Evolutionary conservation across 2,797 vertebrate species (phyloP).

Genomic region (Micromesistius poutassou): DNA sequence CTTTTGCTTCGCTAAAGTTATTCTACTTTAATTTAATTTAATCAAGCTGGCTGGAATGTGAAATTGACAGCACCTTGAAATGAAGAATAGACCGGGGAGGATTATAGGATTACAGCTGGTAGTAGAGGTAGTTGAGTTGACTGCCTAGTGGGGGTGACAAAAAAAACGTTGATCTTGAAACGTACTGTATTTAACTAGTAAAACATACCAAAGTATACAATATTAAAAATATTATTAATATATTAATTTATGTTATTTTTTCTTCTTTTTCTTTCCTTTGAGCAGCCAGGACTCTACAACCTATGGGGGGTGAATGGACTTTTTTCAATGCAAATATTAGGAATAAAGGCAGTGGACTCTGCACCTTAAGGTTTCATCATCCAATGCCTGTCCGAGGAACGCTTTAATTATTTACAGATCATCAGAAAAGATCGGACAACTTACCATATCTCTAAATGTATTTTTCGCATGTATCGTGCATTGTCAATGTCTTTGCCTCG

Average conservation of each 20-base stretch:
- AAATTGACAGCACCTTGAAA: slow-evolving; percentile 39
- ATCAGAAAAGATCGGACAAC: not conserved
- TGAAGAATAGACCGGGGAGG: slow-evolving; percentile 37
- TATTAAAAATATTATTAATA: not conserved
- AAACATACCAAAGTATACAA: not conserved
- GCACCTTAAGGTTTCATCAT: slow-evolving; percentile 37
- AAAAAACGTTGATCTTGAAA: not conserved
- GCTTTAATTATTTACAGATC: not conserved
- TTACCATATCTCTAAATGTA: not conserved
- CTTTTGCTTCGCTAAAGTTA: not conserved
- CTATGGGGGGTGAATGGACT: slow-evolving; percentile 27
- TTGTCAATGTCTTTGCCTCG: not conserved
- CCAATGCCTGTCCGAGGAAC: not conserved
- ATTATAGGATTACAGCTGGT: slow-evolving; percentile 56
- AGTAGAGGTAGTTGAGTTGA: slow-evolving; percentile 8
- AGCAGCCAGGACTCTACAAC: slow-evolving; percentile 44
- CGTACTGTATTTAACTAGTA: not conserved
- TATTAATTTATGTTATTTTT: slow-evolving; percentile 16
- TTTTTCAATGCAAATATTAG: slow-evolving; percentile 49
- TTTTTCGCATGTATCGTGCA: not conserved
- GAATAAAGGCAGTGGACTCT: slow-evolving; percentile 40
- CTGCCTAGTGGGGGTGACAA: slow-evolving; percentile 15
- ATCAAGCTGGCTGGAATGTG: slow-evolving; percentile 23
- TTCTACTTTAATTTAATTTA: slow-evolving; percentile 13
- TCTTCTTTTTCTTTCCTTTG: slow-evolving; percentile 10